A percentile compares a stretch with the other conserved stretches of the same genome.
Evolutionary conservation across 2,113 vertebrate genomes (phyloP).

Genomic region (Empidonax alnorum): DNA sequence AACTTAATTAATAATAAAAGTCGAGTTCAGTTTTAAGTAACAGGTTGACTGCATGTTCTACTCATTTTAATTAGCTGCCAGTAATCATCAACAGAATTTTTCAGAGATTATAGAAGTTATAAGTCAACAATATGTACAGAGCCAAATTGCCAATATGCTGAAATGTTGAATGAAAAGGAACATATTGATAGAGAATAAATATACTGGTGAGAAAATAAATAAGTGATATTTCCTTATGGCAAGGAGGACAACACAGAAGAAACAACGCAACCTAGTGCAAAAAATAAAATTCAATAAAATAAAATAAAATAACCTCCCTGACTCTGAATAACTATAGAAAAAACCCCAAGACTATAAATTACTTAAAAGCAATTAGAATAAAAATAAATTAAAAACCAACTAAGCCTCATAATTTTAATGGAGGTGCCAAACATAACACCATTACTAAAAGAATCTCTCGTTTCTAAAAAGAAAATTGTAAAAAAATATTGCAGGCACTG

Average conservation of each 20-base stretch:
- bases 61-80: slow-evolving; percentile 23
- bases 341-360: background rate
- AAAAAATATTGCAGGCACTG: background rate
- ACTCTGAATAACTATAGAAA: background rate
- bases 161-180: slow-evolving; percentile 33
- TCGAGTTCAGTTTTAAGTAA: slow-evolving; percentile 22
- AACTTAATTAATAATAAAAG: slow-evolving; percentile 42
- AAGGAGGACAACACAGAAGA: background rate
- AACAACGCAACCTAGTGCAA: background rate
- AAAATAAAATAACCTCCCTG: background rate
- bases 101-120: background rate
- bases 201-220: background rate
- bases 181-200: background rate
- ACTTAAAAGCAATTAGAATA: background rate
- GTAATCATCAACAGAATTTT: slow-evolving; percentile 17
- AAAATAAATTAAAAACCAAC: background rate
- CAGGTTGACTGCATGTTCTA: background rate
- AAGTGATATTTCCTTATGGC: background rate
- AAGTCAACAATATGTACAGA: background rate
- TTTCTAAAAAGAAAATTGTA: background rate
- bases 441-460: background rate
- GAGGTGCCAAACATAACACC: background rate
- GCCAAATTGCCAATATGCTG: background rate
- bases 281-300: background rate
- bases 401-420: background rate